Evolutionary conservation across 2,888 invertebrate genomes (phyloP), one percentile per base, ranked within the genome.

Genomic region (Andrena trimmerana): DNA sequence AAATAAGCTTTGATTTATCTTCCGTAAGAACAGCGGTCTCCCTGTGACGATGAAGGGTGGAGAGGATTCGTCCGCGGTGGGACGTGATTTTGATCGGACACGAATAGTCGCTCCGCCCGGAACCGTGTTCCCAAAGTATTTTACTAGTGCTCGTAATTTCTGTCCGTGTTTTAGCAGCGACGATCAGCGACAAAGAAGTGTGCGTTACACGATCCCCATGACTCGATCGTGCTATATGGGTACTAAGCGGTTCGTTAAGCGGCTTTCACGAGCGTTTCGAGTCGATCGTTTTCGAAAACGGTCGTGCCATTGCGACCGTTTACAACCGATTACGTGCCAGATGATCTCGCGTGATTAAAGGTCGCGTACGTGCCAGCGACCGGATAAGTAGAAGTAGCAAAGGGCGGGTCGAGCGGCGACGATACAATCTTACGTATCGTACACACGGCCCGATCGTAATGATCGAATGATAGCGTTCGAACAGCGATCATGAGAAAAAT

Each of bases 191-290:
- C 42, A 60, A 59, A 73, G 73, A 83, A 77, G 48, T n/a, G 29
- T 2, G 36, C 57, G 24, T 29, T 69, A 63, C n/a, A 69, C 57
- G 74, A 54, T 76, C 66, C 42, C 33, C 10, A 27, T 33, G 59
- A 52, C 62, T 13, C 60, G 72, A 66, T 75, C 73, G 63, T 74
- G 57, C 73, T 80, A 83, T 76, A 70, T 42, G 68, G 27, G 10
- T 50, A 59, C 50, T 84, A 79, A 86, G 27, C 71, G 75, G 71
- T 62, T 78, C 84, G 71, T 84, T 84, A 80, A 86, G 78, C 73
- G 78, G 70, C 60, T 63, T 76, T 85, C 60, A 76, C 42, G 72
- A 69, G 20, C 68, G 48, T 62, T 69, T 33, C 29, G 31, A 62
- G 67, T 36, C 57, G 81, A 81, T 78, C 59, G 59, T 68, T 63